These are phyloP conservation scores for Mythimna lalbum DNA, from an alignment of 2,888 invertebrate species.

Conservation along the genomic window DNA sequence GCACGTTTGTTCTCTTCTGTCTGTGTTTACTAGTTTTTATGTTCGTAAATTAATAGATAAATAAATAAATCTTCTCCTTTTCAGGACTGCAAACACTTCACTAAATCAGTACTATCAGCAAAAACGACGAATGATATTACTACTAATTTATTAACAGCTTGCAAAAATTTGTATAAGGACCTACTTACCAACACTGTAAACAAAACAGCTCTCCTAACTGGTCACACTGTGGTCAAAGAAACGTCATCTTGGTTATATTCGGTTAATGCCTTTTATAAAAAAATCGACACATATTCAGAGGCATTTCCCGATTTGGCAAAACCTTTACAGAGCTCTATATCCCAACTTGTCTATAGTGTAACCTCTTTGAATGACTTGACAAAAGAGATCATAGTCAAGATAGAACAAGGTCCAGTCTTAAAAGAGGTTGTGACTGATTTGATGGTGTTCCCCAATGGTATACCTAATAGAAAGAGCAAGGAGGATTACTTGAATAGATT, in stretches of 20 bases:
- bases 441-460: constrained; percentile 87
- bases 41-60: background rate
- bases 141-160: constrained; percentile 69
- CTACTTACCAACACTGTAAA: constrained; percentile 63
- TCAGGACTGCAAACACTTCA: constrained; percentile 88
- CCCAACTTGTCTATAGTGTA: constrained; percentile 92
- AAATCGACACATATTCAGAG: constrained; percentile 90
- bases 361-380: constrained; percentile 90
- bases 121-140: constrained; percentile 75
- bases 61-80: constrained; percentile 55
- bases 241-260: constrained; percentile 89
- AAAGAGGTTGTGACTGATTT: constrained; percentile 82
- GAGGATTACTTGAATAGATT: constrained; percentile 86
- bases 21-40: too few relatives aligned
- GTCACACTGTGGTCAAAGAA: constrained; percentile 81
- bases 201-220: constrained; percentile 66
- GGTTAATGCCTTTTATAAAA: constrained; percentile 89
- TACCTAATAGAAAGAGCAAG: constrained; percentile 69
- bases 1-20: too few relatives aligned
- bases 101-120: constrained; percentile 81
- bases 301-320: constrained; percentile 95
- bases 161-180: constrained; percentile 69
- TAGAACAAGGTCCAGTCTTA: constrained; percentile 75
- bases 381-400: constrained; percentile 82
- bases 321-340: constrained; percentile 93